phyloP scores from a whole-genome alignment of 1,140 invertebrate species.

The Drosophila pruinosa region DNA sequence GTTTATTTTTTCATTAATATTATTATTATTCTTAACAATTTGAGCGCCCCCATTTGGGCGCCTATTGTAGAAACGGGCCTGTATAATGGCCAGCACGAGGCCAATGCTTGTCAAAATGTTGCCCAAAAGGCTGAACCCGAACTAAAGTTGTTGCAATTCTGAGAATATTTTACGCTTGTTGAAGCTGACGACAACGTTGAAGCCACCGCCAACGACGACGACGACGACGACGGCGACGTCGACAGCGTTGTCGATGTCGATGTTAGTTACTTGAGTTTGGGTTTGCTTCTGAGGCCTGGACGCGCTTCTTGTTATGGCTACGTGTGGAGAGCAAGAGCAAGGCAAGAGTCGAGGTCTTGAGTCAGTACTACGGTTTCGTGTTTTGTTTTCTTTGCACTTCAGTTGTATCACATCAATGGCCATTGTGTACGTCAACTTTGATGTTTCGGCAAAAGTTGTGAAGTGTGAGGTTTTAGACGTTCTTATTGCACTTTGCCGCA shows the following conservation, averaged over 20 bases:
- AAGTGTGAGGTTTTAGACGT: conserved; percentile 81
- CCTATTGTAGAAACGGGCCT: conserved; percentile 34
- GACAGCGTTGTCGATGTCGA: conserved; percentile 14
- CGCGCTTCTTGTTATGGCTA: conserved; percentile 22
- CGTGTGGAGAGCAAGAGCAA: neutral
- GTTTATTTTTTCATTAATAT: neutral
- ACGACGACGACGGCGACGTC: conserved; percentile 28
- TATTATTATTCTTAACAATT: neutral
- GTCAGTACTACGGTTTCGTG: conserved; percentile 62
- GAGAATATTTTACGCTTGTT: conserved; percentile 80
- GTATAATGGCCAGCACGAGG: conserved; percentile 13
- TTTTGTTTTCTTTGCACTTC: conserved; percentile 81
- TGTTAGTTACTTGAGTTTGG: conserved; percentile 1
- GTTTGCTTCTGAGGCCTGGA: neutral
- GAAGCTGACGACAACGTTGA: conserved; percentile 68
- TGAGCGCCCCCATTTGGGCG: conserved; percentile 36
- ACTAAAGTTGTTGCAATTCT: conserved; percentile 77
- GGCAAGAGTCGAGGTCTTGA: conserved; percentile 1
- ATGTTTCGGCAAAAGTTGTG: conserved; percentile 81
- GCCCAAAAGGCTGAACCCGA: conserved; percentile 62
- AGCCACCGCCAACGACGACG: conserved; percentile 69
- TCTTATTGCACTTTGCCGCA: conserved; percentile 73
- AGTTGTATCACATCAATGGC: conserved; percentile 81
- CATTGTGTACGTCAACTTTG: conserved; percentile 81
- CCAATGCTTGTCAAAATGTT: conserved; percentile 49